Evolutionary conservation across 2,888 invertebrate genomes (phyloP).

Genomic region (Hirtodrosophila cameraria): DNA sequence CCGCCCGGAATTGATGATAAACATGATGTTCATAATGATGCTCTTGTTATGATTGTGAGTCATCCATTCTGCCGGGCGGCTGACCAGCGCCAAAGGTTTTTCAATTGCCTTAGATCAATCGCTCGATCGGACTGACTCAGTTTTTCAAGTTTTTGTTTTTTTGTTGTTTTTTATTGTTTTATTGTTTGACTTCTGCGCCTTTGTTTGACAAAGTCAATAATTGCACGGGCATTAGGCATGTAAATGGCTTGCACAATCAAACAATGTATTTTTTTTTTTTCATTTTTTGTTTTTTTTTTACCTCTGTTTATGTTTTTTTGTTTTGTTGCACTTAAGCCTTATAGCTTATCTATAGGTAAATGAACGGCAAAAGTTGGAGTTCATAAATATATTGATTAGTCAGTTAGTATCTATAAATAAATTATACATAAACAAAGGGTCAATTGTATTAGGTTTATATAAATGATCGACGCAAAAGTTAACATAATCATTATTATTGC

Average conservation of each 20-base stretch:
- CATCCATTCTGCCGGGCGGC: constrained; percentile 18
- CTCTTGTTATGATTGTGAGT: constrained; percentile 43
- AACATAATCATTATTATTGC: no score
- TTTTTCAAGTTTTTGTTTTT: constrained; percentile 8
- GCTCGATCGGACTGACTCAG: constrained; percentile 37
- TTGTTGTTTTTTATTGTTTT: not conserved
- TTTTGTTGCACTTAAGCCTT: not conserved
- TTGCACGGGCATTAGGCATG: constrained; percentile 32
- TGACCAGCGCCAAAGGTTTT: constrained; percentile 35
- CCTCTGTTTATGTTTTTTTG: not conserved
- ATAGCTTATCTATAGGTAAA: constrained; percentile 27
- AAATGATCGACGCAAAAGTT: no score
- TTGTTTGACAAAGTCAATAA: constrained; percentile 48
- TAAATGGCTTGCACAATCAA: constrained; percentile 39
- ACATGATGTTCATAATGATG: constrained; percentile 31
- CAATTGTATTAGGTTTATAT: no score
- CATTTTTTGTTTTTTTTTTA: not conserved
- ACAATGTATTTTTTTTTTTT: constrained; percentile 7
- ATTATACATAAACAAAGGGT: no score
- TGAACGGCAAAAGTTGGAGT: no score
- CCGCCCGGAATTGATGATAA: constrained; percentile 34
- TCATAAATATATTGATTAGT: constrained; percentile 6
- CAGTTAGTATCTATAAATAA: not conserved
- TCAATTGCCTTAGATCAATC: constrained; percentile 25
- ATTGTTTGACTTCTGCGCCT: constrained; percentile 16